phyloP scores from a whole-genome alignment of 2,888 invertebrate species.

The Oxycera nigricornis region DNA sequence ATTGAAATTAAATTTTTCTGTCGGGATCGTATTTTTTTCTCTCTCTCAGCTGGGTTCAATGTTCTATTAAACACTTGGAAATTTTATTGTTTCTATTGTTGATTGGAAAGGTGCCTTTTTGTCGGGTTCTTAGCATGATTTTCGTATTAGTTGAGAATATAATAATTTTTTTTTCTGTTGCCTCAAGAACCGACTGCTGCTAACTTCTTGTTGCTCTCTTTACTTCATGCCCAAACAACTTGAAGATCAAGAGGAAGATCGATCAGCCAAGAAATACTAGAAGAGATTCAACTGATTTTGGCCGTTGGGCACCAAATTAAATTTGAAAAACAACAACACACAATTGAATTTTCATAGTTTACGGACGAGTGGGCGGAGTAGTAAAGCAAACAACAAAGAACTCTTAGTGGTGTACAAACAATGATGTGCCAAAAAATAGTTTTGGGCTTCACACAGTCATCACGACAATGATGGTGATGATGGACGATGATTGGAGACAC shows the following conservation, averaged over 20 bases:
- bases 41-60: neutral
- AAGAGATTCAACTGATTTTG: neutral
- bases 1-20: conserved; percentile 14
- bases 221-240: neutral
- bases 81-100: neutral
- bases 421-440: neutral
- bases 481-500: neutral
- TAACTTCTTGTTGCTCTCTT: neutral
- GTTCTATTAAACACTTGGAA: conserved; percentile 22
- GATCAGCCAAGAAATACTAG: neutral
- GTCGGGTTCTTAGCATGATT: neutral
- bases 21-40: conserved; percentile 6
- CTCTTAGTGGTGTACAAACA: neutral
- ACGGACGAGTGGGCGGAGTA: neutral
- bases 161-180: neutral
- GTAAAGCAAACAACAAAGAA: neutral
- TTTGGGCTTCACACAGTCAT: neutral
- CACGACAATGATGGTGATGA: neutral
- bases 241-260: neutral
- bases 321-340: too few species aligned
- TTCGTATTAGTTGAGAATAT: neutral
- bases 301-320: neutral
- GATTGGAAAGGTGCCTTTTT: conserved; percentile 20
- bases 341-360: conserved; percentile 2
- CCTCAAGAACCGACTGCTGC: neutral